Conservation (phyloP, 2,113 vertebrate species). For the Phoxinus phoxinus region DNA sequence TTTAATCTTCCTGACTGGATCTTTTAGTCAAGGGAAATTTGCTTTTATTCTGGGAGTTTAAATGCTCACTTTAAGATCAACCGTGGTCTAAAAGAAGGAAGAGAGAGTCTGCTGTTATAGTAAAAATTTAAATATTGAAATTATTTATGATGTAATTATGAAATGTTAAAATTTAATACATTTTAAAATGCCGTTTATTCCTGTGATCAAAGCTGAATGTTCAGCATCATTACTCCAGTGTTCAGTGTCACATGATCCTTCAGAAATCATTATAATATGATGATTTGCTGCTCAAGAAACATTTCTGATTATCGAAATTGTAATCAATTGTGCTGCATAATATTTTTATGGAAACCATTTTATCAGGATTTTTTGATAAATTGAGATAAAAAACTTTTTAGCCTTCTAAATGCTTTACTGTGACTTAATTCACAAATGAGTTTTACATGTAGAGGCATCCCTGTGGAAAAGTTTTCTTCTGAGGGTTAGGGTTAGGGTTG, state of each 20-base stretch:
- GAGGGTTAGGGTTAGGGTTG: not conserved
- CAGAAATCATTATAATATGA: not conserved
- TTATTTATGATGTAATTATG: too few relatives aligned
- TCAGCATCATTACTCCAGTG: not conserved
- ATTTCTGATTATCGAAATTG: not conserved
- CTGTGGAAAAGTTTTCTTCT: too few relatives aligned
- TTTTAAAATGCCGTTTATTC: not conserved
- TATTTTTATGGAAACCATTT: not conserved
- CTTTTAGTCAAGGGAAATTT: constrained; percentile 43
- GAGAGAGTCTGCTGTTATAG: not conserved
- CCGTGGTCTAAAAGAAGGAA: constrained; percentile 13
- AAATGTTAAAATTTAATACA: not conserved
- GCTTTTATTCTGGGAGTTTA: constrained; percentile 12
- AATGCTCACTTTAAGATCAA: too few relatives aligned
- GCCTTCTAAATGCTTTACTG: too few relatives aligned
- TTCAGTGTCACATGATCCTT: not conserved
- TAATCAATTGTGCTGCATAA: not conserved
- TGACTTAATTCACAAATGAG: not conserved
- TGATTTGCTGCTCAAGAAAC: not conserved
- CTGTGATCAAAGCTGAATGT: not conserved
- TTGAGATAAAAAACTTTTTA: too few relatives aligned
- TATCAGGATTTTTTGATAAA: too few relatives aligned
- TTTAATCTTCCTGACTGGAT: constrained; percentile 12
- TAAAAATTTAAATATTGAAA: too few relatives aligned
- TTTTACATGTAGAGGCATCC: not conserved